These are phyloP conservation scores for Scaptomyza caliginosa DNA, from an alignment of 2,888 invertebrate species.

Conservation along the genomic window DNA sequence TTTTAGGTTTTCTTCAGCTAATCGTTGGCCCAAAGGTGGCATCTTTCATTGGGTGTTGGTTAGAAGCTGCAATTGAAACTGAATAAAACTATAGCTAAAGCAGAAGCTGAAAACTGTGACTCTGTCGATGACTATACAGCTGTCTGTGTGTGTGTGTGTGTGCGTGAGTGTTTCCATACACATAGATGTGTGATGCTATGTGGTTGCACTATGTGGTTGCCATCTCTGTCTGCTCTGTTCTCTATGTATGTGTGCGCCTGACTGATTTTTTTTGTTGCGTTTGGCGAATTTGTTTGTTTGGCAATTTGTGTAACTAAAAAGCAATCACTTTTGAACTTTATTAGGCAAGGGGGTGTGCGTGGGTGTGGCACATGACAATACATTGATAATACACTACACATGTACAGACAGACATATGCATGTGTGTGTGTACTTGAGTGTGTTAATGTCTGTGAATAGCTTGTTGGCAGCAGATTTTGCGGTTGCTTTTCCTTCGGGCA, in stretches of 20 bases:
- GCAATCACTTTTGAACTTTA: slow-evolving; percentile 76
- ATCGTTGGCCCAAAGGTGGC: slow-evolving; percentile 23
- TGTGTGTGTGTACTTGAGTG: slow-evolving; percentile 11
- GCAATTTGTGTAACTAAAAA: slow-evolving; percentile 77
- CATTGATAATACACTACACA: slow-evolving; percentile 48
- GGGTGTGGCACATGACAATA: slow-evolving; percentile 51
- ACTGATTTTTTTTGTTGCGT: slow-evolving; percentile 27
- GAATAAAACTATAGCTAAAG: neutral
- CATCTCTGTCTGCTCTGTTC: neutral
- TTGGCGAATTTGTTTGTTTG: slow-evolving; percentile 70
- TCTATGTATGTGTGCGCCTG: slow-evolving; percentile 4
- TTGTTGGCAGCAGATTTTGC: slow-evolving; percentile 57
- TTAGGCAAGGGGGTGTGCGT: slow-evolving; percentile 34
- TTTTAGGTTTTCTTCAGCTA: slow-evolving; percentile 52
- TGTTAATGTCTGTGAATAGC: slow-evolving; percentile 43
- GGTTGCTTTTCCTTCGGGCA: slow-evolving; percentile 46
- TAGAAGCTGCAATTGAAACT: slow-evolving; percentile 18
- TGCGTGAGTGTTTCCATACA: slow-evolving; percentile 5
- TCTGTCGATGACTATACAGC: slow-evolving; percentile 8
- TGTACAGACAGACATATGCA: neutral
- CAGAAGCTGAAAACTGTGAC: slow-evolving; percentile 26
- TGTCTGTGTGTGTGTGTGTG: neutral
- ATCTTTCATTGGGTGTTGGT: neutral
- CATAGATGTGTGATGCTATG: slow-evolving; percentile 9
- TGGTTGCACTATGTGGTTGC: slow-evolving; percentile 36